Percentiles rank a stretch among this genome's conserved stretches.
Conservation (phyloP, 2,797 vertebrate species). For the Dryobates pubescens region DNA sequence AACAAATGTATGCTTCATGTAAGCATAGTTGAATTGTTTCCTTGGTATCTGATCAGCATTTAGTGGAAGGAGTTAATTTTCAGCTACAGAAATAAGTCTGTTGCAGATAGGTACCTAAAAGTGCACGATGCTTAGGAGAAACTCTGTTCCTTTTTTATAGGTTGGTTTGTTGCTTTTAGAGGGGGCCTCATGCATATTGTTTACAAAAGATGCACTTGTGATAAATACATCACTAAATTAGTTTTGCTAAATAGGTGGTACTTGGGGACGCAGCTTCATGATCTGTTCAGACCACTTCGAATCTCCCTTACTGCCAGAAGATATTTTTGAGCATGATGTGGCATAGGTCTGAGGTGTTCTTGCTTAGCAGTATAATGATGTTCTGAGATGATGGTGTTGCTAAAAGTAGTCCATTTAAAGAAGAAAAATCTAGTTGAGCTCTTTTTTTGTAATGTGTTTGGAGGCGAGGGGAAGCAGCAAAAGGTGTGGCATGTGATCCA, state of each 20-base stretch:
- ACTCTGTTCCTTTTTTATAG: not conserved
- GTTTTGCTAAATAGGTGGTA: not conserved
- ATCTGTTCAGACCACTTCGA: not conserved
- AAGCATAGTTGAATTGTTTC: not conserved
- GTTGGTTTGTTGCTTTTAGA: not conserved
- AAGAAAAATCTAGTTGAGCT: not conserved
- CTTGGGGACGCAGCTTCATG: not conserved
- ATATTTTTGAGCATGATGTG: not conserved
- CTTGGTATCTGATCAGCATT: not conserved
- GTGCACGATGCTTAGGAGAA: not conserved
- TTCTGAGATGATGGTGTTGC: not conserved
- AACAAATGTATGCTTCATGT: not conserved
- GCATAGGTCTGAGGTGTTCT: not conserved
- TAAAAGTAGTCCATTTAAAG: not conserved
- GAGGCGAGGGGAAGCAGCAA: not conserved
- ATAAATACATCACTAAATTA: not conserved
- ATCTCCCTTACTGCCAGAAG: not conserved
- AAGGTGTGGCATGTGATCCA: not conserved
- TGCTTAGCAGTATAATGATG: not conserved
- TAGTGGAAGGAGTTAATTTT: not conserved
- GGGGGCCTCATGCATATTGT: not conserved
- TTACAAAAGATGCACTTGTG: not conserved
- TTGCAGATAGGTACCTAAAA: not conserved
- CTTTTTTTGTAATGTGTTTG: not conserved
- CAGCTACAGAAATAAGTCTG: not conserved